Conservation (phyloP, 2,888 invertebrate species). For the Dendrolimus pini region DNA sequence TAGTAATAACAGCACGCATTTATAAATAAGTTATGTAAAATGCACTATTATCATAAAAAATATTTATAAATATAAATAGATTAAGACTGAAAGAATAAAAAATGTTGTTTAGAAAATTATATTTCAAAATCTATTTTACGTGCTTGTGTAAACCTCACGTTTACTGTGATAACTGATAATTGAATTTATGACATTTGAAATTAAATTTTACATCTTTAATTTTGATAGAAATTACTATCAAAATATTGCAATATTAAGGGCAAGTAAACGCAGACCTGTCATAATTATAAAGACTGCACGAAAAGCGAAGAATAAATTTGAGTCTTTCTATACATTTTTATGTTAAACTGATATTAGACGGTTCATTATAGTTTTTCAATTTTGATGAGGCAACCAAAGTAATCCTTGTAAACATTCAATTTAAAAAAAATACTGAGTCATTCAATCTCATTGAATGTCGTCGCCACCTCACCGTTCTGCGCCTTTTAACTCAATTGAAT, state of each 20-base stretch:
- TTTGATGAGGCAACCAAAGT: too few relatives aligned
- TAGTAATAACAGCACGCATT: conserved; percentile 47
- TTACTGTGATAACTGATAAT: conserved; percentile 53
- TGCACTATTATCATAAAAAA: conserved; percentile 60
- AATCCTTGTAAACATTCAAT: too few relatives aligned
- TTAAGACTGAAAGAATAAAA: conserved; percentile 63
- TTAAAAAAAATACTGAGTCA: too few relatives aligned
- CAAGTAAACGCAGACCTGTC: too few relatives aligned
- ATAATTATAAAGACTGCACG: too few relatives aligned
- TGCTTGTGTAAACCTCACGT: conserved; percentile 52
- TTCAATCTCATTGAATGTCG: too few relatives aligned
- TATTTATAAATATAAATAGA: conserved; percentile 52
- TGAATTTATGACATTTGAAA: conserved; percentile 23
- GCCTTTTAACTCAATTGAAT: too few relatives aligned
- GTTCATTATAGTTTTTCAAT: too few relatives aligned
- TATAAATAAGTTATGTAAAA: conserved; percentile 47
- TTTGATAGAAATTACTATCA: too few relatives aligned
- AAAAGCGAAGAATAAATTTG: too few relatives aligned
- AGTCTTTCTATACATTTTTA: not conserved
- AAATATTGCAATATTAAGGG: too few relatives aligned
- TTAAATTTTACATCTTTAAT: conserved; percentile 5
- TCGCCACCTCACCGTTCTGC: too few relatives aligned
- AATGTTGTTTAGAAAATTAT: conserved; percentile 36
- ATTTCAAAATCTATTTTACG: conserved; percentile 27
- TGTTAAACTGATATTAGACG: not conserved